Evolutionary conservation across 2,113 vertebrate species (phyloP).

Genomic region (Notothenia rossii): DNA sequence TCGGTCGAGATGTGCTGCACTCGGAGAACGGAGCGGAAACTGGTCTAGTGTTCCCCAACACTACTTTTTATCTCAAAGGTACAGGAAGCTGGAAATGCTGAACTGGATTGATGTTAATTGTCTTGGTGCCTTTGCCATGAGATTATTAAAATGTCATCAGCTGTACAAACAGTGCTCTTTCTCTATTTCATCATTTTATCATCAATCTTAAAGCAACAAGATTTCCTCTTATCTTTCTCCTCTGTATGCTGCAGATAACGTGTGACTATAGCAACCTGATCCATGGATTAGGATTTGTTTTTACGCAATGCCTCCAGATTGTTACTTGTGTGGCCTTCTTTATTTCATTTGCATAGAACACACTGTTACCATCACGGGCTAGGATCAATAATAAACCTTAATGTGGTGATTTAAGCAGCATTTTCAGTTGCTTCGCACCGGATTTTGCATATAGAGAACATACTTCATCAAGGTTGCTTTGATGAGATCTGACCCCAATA

Average conservation of each 20-base stretch:
- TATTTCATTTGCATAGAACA: conserved; percentile 9
- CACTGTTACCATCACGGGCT: not conserved
- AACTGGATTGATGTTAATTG: not conserved
- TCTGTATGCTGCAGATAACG: not conserved
- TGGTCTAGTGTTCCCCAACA: not conserved
- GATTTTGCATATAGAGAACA: not conserved
- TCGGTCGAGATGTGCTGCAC: conserved; percentile 19
- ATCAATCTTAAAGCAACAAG: not conserved
- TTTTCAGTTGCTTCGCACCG: not conserved
- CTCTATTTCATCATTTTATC: not conserved
- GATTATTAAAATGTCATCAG: not conserved
- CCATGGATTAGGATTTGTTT: not conserved
- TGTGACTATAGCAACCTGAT: conserved; percentile 1
- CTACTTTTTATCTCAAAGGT: not conserved
- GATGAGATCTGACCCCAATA: not conserved
- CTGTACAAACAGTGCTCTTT: not conserved
- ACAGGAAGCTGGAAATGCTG: not conserved
- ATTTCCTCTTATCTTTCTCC: not conserved
- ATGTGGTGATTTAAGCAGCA: not conserved
- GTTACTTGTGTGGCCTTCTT: not conserved
- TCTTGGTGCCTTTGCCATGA: not conserved
- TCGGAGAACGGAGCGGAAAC: conserved; percentile 15
- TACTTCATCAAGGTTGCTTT: not conserved
- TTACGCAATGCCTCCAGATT: not conserved
- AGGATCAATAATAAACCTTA: not conserved